Conservation (phyloP, 2,113 vertebrate genomes). For the Thymallus thymallus region DNA sequence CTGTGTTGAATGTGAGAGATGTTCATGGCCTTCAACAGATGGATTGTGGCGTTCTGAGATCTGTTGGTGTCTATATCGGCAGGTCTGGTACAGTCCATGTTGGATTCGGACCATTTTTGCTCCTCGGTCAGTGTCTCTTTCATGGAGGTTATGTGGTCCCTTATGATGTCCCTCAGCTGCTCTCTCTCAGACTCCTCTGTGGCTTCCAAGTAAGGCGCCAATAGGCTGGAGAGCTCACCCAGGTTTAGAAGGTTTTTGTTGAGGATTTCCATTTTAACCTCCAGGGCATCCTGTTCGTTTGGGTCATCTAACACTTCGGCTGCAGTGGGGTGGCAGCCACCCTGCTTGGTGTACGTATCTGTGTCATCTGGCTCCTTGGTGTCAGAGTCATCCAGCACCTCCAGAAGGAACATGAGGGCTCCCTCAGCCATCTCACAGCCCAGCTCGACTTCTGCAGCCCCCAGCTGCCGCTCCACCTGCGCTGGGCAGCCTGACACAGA, state of each 20-base stretch:
- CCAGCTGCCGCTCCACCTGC: neutral
- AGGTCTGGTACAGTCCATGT: neutral
- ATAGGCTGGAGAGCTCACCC: constrained; percentile 2
- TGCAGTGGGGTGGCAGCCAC: neutral
- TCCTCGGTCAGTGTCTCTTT: constrained; percentile 7
- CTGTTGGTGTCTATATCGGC: neutral
- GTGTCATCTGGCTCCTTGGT: neutral
- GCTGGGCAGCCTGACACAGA: constrained; percentile 10
- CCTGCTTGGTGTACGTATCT: neutral
- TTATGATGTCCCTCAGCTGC: neutral
- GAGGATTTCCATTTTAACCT: constrained; percentile 6
- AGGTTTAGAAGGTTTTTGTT: constrained; percentile 10
- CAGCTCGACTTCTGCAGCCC: constrained; percentile 1
- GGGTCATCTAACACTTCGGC: neutral
- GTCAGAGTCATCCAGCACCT: neutral
- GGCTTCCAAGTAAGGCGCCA: neutral
- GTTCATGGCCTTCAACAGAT: neutral
- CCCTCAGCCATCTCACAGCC: constrained; percentile 9
- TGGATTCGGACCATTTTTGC: neutral
- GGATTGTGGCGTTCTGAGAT: neutral
- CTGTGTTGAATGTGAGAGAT: neutral
- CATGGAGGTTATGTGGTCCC: neutral
- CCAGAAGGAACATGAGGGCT: neutral
- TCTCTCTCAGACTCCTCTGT: constrained; percentile 2
- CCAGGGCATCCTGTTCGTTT: neutral